Evolutionary conservation across 2,888 invertebrate species (phyloP), one percentile per base, ranked within the genome.

Genomic region (Drosophila flavopinicola): DNA sequence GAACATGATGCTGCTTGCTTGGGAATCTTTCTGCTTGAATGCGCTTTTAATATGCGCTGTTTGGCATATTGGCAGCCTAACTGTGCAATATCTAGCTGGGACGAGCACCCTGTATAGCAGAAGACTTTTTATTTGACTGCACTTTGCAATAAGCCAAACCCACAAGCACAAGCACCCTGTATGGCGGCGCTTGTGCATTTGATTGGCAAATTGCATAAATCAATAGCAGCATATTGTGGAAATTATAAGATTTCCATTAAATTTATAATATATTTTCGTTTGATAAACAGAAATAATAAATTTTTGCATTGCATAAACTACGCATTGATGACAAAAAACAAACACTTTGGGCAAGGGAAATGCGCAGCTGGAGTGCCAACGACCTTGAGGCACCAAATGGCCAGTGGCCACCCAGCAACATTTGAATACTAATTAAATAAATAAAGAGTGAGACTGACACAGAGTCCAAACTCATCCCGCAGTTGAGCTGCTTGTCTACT

Each of bases 1-100:
- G 76, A 91, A 91, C 91, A 91, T 91, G 56, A 63, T 75, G 52
- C 35, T 23, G 17, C 29, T 37, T n/a, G n/a, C 49, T 37, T 56
- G n/a, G 35, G 32, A n/a, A n/a, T n/a, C n/a, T 63, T 71, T 71
- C 58, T 38, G 64, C 54, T 66, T 74, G 82, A 65, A 66, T 80
- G 67, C 66, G 68, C 82, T 80, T 73, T 85, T 63, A 78, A 78
- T 78, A 85, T 78, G 44, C 51, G 52, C 57, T 24, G 32, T 9
- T 65, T 47, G 33, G 75, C 77, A 82, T 85, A 39, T 48, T 82
- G 41, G 20, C 13, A 17, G 13, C 6, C 37, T 27, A 10, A 10
- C 15, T 29, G 11, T 59, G 25, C 47, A 52, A 15, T 30, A 25
- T 20, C 20, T 20, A 20, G 20, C 20, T 20, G 30, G 25, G 6